phyloP scores from a whole-genome alignment of 2,797 vertebrate species.

The Adrianichthys oophorus region DNA sequence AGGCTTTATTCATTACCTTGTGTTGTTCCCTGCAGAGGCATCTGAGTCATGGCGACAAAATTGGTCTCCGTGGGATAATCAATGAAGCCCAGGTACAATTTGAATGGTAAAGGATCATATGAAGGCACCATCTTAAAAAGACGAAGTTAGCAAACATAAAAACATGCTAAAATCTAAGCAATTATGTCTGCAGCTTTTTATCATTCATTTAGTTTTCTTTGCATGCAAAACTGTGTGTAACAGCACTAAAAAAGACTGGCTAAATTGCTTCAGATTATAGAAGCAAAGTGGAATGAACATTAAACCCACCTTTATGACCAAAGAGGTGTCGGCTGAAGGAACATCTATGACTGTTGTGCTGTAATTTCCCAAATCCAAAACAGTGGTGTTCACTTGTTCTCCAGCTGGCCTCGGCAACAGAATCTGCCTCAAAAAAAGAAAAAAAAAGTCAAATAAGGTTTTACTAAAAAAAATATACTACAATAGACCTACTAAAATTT shows the following conservation, averaged over 20 bases:
- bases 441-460: background rate
- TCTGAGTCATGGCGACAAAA: slow-evolving; percentile 73
- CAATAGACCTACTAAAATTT: too few relatives aligned
- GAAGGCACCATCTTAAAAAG: slow-evolving; percentile 79
- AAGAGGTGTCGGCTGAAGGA: slow-evolving; percentile 68
- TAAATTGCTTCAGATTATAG: too few relatives aligned
- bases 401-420: slow-evolving; percentile 74
- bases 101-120: slow-evolving; percentile 72
- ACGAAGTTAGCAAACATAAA: background rate
- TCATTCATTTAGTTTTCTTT: too few relatives aligned
- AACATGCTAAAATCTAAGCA: background rate
- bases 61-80: slow-evolving; percentile 81
- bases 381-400: slow-evolving; percentile 66
- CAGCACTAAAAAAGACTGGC: too few relatives aligned
- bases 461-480: background rate
- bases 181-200: too few relatives aligned
- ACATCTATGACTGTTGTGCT: slow-evolving; percentile 81
- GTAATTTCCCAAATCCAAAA: slow-evolving; percentile 79
- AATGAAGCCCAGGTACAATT: slow-evolving; percentile 80
- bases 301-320: slow-evolving; percentile 77
- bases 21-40: slow-evolving; percentile 73
- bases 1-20: slow-evolving; percentile 56
- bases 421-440: slow-evolving; percentile 70
- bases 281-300: slow-evolving; percentile 1
- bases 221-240: too few relatives aligned